phyloP scores from a whole-genome alignment of 1,140 invertebrate genomes.

The Brachionus rotundiformis region DNA sequence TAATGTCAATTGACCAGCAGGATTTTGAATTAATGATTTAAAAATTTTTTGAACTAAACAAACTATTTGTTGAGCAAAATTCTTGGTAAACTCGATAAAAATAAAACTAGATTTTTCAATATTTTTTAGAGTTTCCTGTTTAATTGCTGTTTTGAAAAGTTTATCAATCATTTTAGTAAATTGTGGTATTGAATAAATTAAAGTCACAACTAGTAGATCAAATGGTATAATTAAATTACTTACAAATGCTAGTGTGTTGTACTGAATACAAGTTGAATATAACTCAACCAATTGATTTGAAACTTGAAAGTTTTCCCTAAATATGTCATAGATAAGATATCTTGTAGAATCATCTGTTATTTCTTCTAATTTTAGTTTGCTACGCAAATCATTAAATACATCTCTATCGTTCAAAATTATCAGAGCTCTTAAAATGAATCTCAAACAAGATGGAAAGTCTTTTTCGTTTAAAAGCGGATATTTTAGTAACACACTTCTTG shows the following conservation, averaged over 20 bases:
- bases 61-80: neutral
- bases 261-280: conserved; percentile 15
- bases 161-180: neutral
- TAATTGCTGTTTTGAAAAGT: neutral
- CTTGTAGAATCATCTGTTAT: neutral
- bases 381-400: neutral
- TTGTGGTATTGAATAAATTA: neutral
- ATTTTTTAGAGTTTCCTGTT: conserved; percentile 14
- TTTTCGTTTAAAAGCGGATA: conserved; percentile 7
- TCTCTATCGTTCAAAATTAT: neutral
- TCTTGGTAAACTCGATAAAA: neutral
- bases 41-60: neutral
- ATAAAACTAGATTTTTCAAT: conserved; percentile 12
- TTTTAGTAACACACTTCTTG: neutral
- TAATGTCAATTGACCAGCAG: neutral
- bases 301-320: conserved; percentile 31
- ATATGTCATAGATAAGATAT: neutral
- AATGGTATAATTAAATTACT: neutral
- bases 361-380: conserved; percentile 26
- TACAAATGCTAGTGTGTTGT: neutral
- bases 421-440: neutral
- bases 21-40: conserved; percentile 23
- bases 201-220: neutral
- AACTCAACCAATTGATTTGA: conserved; percentile 1
- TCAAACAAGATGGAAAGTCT: neutral